These are phyloP conservation scores for Sceloporus undulatus DNA, from an alignment of 2,113 vertebrate species.

Conservation along the genomic window DNA sequence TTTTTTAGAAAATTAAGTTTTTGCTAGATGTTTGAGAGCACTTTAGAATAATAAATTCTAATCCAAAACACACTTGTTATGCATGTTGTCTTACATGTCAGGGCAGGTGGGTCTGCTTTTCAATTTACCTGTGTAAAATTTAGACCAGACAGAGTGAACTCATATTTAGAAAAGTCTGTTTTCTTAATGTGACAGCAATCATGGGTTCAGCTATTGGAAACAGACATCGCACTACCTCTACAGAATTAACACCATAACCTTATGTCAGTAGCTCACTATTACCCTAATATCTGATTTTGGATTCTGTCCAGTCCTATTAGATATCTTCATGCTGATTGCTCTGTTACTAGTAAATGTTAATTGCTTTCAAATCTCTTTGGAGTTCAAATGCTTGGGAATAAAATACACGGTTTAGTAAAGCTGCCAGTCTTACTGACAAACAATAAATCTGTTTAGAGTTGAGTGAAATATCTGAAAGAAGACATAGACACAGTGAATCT, in stretches of 20 bases:
- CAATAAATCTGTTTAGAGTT: slow-evolving; percentile 74
- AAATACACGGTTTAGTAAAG: slow-evolving; percentile 69
- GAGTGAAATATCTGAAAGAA: slow-evolving; percentile 60
- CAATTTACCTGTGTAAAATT: slow-evolving; percentile 57
- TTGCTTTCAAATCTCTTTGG: slow-evolving; percentile 83
- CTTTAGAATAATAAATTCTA: slow-evolving; percentile 67
- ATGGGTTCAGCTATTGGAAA: slow-evolving; percentile 67
- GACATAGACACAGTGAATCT: slow-evolving; percentile 53
- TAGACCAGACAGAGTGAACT: slow-evolving; percentile 57
- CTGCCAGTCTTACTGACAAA: slow-evolving; percentile 78
- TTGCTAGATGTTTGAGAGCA: slow-evolving; percentile 50
- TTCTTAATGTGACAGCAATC: slow-evolving; percentile 70
- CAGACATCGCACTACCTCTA: slow-evolving; percentile 66
- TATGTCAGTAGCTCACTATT: slow-evolving; percentile 80
- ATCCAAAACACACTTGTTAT: slow-evolving; percentile 70
- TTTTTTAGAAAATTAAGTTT: slow-evolving; percentile 56
- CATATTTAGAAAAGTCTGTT: slow-evolving; percentile 66
- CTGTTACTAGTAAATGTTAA: slow-evolving; percentile 86
- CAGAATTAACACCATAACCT: slow-evolving; percentile 81
- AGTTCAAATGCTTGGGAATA: slow-evolving; percentile 75
- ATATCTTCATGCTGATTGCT: slow-evolving; percentile 81
- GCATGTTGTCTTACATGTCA: slow-evolving; percentile 59
- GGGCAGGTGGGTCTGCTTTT: slow-evolving; percentile 57
- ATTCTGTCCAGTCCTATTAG: slow-evolving; percentile 86
- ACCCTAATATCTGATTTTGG: slow-evolving; percentile 84